Percentiles rank a stretch among this genome's conserved stretches.
These are phyloP conservation scores for Caenorhabditis elegans DNA, from an alignment of 1,140 invertebrate species.

Conservation along the genomic window DNA sequence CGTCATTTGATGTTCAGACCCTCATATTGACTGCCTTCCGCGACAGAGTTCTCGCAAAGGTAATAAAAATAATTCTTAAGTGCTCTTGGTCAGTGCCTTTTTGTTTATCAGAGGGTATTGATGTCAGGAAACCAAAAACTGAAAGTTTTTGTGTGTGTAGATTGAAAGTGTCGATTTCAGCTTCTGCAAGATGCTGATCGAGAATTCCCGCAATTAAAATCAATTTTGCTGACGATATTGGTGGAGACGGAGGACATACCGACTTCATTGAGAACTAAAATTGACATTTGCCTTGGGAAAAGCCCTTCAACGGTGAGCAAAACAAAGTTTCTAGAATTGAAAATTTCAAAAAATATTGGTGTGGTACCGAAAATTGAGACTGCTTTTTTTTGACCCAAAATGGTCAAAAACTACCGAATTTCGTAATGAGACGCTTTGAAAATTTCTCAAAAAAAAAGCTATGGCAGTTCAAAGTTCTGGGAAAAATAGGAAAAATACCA, in stretches of 20 bases:
- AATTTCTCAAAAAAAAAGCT: too few species aligned
- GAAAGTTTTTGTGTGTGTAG: neutral
- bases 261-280: neutral
- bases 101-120: neutral
- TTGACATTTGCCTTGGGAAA: neutral
- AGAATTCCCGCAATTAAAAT: neutral
- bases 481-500: too few species aligned
- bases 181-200: slow-evolving; percentile 11
- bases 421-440: too few species aligned
- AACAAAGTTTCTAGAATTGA: too few species aligned
- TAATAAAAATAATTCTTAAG: neutral
- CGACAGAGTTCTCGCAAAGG: slow-evolving; percentile 23
- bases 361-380: too few species aligned
- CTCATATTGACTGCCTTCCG: slow-evolving; percentile 23
- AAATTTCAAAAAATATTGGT: too few species aligned
- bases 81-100: neutral
- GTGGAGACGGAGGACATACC: neutral
- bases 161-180: neutral
- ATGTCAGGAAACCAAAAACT: slow-evolving; percentile 3
- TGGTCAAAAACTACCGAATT: too few species aligned
- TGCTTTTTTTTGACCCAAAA: too few species aligned
- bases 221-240: neutral
- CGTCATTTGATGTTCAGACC: slow-evolving; percentile 23
- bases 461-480: too few species aligned
- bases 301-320: neutral